Evolutionary conservation across 2,113 vertebrate species (phyloP).

Genomic region (Edolisoma coerulescens): DNA sequence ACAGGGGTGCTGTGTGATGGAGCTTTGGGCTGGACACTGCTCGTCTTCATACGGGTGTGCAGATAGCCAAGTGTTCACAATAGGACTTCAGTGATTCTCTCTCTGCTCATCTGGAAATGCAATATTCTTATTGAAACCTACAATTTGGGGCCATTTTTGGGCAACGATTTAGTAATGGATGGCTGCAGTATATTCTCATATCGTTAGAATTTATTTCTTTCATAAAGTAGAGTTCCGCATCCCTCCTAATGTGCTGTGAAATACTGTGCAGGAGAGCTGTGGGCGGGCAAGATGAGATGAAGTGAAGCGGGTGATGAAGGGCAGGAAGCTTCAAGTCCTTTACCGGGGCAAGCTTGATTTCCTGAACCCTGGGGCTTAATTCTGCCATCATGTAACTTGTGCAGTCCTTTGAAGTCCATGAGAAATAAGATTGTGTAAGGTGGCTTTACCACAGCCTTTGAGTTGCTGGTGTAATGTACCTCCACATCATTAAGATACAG

Average conservation of each 20-base stretch:
- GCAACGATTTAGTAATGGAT: neutral
- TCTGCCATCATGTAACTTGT: neutral
- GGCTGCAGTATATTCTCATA: neutral
- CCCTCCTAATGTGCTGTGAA: neutral
- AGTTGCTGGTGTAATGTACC: neutral
- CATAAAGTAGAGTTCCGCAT: neutral
- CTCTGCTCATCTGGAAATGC: neutral
- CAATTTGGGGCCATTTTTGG: neutral
- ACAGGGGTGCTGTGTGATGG: fast-evolving
- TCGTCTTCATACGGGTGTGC: neutral
- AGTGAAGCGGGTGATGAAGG: fast-evolving
- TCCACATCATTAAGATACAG: neutral
- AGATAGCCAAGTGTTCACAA: neutral
- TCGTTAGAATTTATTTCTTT: neutral
- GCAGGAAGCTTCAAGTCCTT: neutral
- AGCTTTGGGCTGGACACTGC: neutral
- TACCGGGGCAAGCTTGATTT: neutral
- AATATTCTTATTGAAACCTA: neutral
- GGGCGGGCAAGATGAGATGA: neutral
- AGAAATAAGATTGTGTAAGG: neutral
- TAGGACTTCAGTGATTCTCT: neutral
- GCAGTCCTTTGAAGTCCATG: neutral
- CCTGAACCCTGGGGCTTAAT: neutral
- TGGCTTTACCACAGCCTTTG: neutral
- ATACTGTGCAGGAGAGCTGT: neutral